Evolutionary conservation across 2,888 invertebrate genomes (phyloP), one percentile per base, ranked within the genome.

Genomic region (Antheraea yamamai): DNA sequence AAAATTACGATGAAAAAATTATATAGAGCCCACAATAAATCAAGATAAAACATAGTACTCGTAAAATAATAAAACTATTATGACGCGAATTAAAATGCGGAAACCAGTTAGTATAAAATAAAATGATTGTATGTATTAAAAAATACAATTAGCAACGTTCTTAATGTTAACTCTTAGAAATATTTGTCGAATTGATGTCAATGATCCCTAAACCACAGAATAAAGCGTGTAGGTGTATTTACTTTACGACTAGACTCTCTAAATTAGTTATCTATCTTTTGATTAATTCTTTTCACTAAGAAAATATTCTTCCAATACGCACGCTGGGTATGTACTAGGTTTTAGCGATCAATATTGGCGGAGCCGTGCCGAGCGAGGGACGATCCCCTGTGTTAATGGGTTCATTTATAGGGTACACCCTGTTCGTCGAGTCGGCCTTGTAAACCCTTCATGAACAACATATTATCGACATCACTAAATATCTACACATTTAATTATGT

Each of bases 361-460:
- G 82, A 83, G 87, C 80, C 74, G 79, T 85, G 83, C 82, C 80
- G 84, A 81, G 87, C 85, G 89, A 86, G 89, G 88, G 88, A 85
- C 85, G 85, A 86, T 83, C 88, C 88, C 87, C 81, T 81, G 88
- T 86, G 86, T 83, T 89, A 90, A 89, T 89, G 87, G 88, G 85
- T 87, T 88, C 88, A 88, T 89, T 89, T 88, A 87, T 87, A 88
- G 85, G 86, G 86, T 70, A 85, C 87, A 85, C 84, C 86, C 85
- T 85, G 85, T 81, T 82, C 80, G 82, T 75, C 79, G 82, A 82
- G 83, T 83, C 82, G 81, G 61, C 77, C 82, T 83, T 79, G 81
- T 80, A 80, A 81, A 82, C 80, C 79, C 79, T 79, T 77, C 76
- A 77, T 39, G 70, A 66, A 66, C 64, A 66, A 66, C 30, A 30